These are phyloP conservation scores for Galerucella nymphaeae DNA, from an alignment of 2,888 invertebrate species.

Conservation along the genomic window DNA sequence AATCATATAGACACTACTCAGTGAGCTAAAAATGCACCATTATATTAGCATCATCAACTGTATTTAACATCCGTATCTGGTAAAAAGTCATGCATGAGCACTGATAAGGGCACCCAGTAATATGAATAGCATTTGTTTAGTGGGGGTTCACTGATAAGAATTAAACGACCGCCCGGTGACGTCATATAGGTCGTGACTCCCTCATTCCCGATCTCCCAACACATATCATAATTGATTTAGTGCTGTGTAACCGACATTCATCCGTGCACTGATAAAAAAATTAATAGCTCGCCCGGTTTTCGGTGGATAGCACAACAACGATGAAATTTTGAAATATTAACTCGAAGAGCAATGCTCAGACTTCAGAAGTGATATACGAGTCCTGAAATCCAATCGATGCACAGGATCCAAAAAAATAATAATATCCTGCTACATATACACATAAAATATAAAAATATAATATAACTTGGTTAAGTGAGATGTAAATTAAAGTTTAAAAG, in stretches of 20 bases:
- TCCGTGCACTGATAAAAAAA: slow-evolving; percentile 42
- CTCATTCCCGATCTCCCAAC: slow-evolving; percentile 39
- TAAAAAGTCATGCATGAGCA: slow-evolving; percentile 56
- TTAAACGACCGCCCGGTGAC: slow-evolving; percentile 53
- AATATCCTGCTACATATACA: background rate
- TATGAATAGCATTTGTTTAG: slow-evolving; percentile 57
- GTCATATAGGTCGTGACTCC: slow-evolving; percentile 47
- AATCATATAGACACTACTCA: slow-evolving; percentile 4
- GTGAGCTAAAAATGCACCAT: slow-evolving; percentile 24
- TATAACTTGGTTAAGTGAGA: no score
- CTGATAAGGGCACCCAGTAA: slow-evolving; percentile 53
- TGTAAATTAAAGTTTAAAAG: no score
- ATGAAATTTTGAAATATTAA: slow-evolving; percentile 37
- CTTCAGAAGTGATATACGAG: slow-evolving; percentile 1
- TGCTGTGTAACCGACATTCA: slow-evolving; percentile 41
- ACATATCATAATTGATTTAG: slow-evolving; percentile 57
- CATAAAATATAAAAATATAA: no score
- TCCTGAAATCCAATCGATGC: background rate
- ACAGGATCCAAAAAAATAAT: background rate
- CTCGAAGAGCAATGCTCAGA: slow-evolving; percentile 20
- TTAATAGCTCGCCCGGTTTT: slow-evolving; percentile 38
- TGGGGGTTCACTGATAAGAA: slow-evolving; percentile 55
- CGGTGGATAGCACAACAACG: slow-evolving; percentile 28
- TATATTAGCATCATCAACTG: slow-evolving; percentile 16
- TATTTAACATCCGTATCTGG: slow-evolving; percentile 38